These are phyloP conservation scores for Tetheella fluctuosa DNA, from an alignment of 2,888 invertebrate species.

Conservation along the genomic window DNA sequence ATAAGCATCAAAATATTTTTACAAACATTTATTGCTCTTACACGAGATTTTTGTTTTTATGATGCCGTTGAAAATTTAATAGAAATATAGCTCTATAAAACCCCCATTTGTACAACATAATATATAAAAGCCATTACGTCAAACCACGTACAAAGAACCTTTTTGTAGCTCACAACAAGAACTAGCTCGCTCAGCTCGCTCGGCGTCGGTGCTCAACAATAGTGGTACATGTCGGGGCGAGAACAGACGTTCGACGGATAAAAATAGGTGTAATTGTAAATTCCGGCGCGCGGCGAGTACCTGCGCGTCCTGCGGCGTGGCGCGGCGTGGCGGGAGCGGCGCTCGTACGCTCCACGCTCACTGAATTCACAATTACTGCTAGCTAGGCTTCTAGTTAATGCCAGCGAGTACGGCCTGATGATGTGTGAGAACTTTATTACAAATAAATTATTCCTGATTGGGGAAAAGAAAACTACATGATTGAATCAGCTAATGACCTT, in stretches of 20 bases:
- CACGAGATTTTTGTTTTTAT: too few species aligned
- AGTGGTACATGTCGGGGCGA: background rate
- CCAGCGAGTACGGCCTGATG: background rate
- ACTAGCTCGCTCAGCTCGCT: background rate
- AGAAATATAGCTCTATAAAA: background rate
- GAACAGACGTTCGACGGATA: conserved; percentile 9
- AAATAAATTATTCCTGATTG: background rate
- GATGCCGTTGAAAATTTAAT: too few species aligned
- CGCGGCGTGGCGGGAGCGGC: background rate
- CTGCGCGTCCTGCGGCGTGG: background rate
- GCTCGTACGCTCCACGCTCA: background rate
- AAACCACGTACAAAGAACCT: background rate
- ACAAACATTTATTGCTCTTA: too few species aligned
- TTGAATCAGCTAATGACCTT: too few species aligned
- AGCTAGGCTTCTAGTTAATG: background rate
- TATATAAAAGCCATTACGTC: background rate
- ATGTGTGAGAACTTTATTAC: background rate
- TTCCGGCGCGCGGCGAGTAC: conserved; percentile 4
- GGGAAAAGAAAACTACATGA: background rate
- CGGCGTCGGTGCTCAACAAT: background rate
- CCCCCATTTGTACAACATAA: background rate
- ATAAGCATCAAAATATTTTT: too few species aligned
- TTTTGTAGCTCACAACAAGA: background rate
- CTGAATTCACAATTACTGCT: background rate
- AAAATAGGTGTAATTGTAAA: conserved; percentile 5